Evolutionary conservation across 2,888 invertebrate species (phyloP), one percentile per base, ranked within the genome.

Genomic region (Drosophila monieri): DNA sequence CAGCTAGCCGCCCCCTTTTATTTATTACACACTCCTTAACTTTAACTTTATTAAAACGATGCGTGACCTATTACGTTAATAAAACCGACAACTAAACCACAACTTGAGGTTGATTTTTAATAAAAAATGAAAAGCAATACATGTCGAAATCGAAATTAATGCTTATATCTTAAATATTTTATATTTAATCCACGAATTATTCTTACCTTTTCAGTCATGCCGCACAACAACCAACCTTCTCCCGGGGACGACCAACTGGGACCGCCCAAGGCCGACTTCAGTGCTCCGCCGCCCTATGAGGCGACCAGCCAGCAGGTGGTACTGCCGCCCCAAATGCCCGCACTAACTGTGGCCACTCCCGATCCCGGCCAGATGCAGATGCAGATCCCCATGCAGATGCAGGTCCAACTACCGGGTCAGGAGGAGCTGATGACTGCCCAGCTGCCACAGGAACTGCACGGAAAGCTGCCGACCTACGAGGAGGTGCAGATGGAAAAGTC

Each of bases 401-500:
- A 59, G 30, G 41, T 53, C 39, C 61, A 62, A 46, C 61, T 53
- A 30, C 73, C 51, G 25, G 53, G 62, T 15, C 60, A 54, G 9
- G 74, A 53, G 54, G 66, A 51, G 10, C 21, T 73, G 37, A 49
- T 65, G 27, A 62, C 39, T 6, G 58, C 58, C 12, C 72, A 86
- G 32, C 41, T 78, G 62, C 67, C 78, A 39, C 85, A 88, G 62
- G 85, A 88, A 53, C 70, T 90, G 0, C 93, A 93, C 74, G 95
- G 95, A 25, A 97, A 97, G 91, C 92, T 97, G 86, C 98, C 91
- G 55, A 96, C 97, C 12, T 98, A 98, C 90, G 97, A 97, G 91
- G 97, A 98, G 91, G 97, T 97, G 53, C 96, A 97, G 90, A 93
- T 96, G 80, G 96, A 97, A 89, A 98, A 98, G 90, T 94, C 95